These are phyloP conservation scores for Zootermopsis nevadensis DNA, from an alignment of 2,888 invertebrate species.

Conservation along the genomic window DNA sequence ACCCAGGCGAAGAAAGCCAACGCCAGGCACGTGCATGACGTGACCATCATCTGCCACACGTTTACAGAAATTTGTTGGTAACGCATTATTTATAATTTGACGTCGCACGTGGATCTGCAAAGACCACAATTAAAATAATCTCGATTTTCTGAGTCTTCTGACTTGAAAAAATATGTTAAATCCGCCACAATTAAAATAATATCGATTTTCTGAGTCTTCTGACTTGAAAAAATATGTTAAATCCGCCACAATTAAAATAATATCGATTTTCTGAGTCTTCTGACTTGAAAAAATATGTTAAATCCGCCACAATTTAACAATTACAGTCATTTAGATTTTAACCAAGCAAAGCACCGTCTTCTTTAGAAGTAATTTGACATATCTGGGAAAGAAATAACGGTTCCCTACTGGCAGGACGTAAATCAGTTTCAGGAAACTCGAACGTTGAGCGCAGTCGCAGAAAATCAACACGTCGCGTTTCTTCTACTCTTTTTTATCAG, in stretches of 20 bases:
- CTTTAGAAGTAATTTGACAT: background rate
- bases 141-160: background rate
- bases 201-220: too few species aligned
- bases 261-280: background rate
- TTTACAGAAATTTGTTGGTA: slow-evolving; percentile 76
- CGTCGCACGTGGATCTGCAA: background rate
- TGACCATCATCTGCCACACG: slow-evolving; percentile 74
- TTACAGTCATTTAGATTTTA: background rate
- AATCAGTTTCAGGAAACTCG: background rate
- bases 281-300: background rate
- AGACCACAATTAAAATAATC: too few species aligned
- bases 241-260: background rate
- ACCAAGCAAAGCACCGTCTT: background rate
- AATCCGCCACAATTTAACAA: background rate
- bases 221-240: accelerated
- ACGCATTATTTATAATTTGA: slow-evolving; percentile 66
- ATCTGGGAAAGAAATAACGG: background rate
- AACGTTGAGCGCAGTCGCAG: background rate
- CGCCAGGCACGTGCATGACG: slow-evolving; percentile 71
- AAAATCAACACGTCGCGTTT: background rate
- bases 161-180: accelerated
- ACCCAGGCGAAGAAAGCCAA: slow-evolving; percentile 74
- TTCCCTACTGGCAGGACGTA: background rate
- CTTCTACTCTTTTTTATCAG: background rate
- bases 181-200: too few species aligned